These are phyloP conservation scores for Anhinga anhinga DNA, from an alignment of 2,113 vertebrate species.

Conservation along the genomic window DNA sequence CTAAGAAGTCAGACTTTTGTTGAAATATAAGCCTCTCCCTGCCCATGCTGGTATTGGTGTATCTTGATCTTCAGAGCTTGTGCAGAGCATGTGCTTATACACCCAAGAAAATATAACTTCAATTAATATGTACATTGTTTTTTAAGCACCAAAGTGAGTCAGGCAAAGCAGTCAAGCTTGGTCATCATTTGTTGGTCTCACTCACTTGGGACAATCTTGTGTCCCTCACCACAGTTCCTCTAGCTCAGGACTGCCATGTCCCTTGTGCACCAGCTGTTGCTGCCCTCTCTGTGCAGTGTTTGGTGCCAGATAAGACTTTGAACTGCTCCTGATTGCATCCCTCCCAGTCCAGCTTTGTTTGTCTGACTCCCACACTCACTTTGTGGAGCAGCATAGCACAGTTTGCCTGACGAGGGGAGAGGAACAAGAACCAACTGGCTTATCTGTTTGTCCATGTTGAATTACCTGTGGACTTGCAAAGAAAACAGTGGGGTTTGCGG, in stretches of 20 bases:
- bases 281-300: not conserved
- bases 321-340: not conserved
- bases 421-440: not conserved
- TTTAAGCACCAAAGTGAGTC: not conserved
- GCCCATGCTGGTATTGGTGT: not conserved
- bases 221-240: not conserved
- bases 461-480: not conserved
- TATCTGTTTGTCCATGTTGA: not conserved
- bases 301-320: not conserved
- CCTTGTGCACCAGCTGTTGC: not conserved
- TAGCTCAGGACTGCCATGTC: not conserved
- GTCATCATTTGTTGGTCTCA: not conserved
- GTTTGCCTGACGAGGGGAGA: not conserved
- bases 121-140: accelerated
- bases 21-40: not conserved
- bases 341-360: not conserved
- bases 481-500: not conserved
- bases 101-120: not conserved
- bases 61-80: not conserved
- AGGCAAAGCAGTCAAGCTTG: not conserved
- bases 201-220: not conserved
- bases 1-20: not conserved
- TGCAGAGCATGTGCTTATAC: not conserved
- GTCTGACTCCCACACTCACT: not conserved
- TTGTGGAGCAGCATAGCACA: not conserved